phyloP scores from a whole-genome alignment of 1,140 invertebrate species.

The Microplitis mediator region DNA sequence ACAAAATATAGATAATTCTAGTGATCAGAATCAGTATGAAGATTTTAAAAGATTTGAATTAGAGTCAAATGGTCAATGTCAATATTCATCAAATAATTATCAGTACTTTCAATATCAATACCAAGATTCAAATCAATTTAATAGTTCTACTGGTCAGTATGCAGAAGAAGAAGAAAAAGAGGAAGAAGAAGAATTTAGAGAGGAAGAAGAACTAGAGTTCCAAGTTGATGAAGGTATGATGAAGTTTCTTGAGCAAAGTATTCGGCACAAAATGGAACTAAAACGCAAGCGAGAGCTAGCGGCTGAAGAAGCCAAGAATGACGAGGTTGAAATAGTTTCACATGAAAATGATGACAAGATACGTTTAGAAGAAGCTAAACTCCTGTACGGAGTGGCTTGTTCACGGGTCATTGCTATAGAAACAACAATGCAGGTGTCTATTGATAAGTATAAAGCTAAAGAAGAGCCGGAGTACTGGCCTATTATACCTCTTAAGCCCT shows the following conservation, averaged over 20 bases:
- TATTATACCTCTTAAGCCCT: slow-evolving; percentile 71
- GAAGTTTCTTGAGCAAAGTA: slow-evolving; percentile 68
- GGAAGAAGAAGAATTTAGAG: neutral
- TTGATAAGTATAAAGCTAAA: slow-evolving; percentile 69
- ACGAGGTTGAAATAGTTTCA: slow-evolving; percentile 26
- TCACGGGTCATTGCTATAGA: slow-evolving; percentile 77
- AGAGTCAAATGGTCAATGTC: too few relatives aligned
- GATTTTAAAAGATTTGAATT: too few relatives aligned
- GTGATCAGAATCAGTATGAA: too few relatives aligned
- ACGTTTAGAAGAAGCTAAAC: slow-evolving; percentile 54
- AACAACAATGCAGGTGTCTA: slow-evolving; percentile 71
- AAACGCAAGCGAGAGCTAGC: slow-evolving; percentile 53
- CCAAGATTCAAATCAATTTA: neutral
- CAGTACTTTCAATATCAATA: neutral
- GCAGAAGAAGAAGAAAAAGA: slow-evolving; percentile 33
- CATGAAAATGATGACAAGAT: slow-evolving; percentile 34
- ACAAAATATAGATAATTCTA: too few relatives aligned
- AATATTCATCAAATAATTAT: too few relatives aligned
- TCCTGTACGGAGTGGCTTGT: slow-evolving; percentile 68
- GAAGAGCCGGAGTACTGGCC: slow-evolving; percentile 74
- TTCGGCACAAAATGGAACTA: slow-evolving; percentile 63
- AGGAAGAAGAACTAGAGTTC: slow-evolving; percentile 60
- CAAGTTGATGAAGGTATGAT: slow-evolving; percentile 71
- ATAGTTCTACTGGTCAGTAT: slow-evolving; percentile 9
- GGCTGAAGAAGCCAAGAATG: slow-evolving; percentile 25